These are phyloP conservation scores for Macrocentrus cingulum DNA, from an alignment of 1,140 invertebrate genomes.

Conservation along the genomic window DNA sequence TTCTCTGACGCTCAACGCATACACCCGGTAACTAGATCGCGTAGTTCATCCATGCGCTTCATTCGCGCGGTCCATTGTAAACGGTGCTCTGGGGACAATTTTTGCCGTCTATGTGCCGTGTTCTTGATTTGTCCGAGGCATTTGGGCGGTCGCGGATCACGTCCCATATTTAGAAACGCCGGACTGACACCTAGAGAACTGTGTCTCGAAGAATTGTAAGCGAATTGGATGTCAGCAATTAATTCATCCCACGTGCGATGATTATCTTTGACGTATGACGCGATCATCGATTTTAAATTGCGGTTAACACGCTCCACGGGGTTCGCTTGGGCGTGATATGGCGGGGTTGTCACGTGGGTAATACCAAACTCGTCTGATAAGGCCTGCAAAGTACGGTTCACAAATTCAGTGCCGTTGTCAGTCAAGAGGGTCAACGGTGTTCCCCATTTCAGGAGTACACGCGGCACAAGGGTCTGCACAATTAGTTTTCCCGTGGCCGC, in stretches of 20 bases:
- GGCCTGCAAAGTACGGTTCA: slow-evolving; percentile 28
- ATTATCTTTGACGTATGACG: slow-evolving; percentile 38
- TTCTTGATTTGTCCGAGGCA: neutral
- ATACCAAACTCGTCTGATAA: slow-evolving; percentile 25
- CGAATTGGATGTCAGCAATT: slow-evolving; percentile 16
- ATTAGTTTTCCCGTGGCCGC: slow-evolving; percentile 39
- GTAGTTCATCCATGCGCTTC: neutral
- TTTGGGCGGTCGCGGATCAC: slow-evolving; percentile 2
- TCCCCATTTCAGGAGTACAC: slow-evolving; percentile 40
- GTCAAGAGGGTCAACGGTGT: slow-evolving; percentile 39
- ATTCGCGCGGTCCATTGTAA: neutral
- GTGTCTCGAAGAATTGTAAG: slow-evolving; percentile 19
- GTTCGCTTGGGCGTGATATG: slow-evolving; percentile 51
- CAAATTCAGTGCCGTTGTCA: slow-evolving; percentile 56
- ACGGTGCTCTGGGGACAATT: neutral
- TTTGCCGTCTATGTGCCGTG: neutral
- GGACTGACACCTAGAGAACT: slow-evolving; percentile 5
- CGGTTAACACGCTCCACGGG: slow-evolving; percentile 50
- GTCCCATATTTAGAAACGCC: slow-evolving; percentile 15
- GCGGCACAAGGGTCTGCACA: slow-evolving; percentile 34
- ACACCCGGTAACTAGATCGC: slow-evolving; percentile 1
- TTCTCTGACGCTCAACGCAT: slow-evolving; percentile 7
- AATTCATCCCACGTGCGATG: slow-evolving; percentile 22
- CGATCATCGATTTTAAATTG: slow-evolving; percentile 47
- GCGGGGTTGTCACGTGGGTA: slow-evolving; percentile 17